A percentile compares a stretch with the other conserved stretches of the same genome.
Conservation (phyloP, 2,113 vertebrate species). For the Tachycineta bicolor region DNA sequence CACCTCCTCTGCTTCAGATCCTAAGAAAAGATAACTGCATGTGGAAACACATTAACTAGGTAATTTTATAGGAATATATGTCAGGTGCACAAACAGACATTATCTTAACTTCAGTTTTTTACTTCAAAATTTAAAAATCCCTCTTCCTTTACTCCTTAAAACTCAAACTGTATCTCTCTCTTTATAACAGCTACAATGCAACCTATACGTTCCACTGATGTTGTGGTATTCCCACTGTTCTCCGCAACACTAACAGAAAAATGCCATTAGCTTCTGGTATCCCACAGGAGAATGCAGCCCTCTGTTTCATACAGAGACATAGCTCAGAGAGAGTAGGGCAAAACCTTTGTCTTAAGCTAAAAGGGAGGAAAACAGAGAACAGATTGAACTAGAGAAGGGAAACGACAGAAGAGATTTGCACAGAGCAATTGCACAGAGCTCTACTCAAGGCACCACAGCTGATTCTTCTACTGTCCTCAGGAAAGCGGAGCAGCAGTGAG, state of each 20-base stretch:
- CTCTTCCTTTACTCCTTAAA: not conserved
- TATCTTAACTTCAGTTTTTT: not conserved
- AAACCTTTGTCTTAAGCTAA: not conserved
- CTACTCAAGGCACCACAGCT: not conserved
- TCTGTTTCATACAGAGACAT: not conserved
- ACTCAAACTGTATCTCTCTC: not conserved
- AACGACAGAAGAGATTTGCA: not conserved
- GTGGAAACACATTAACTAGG: not conserved
- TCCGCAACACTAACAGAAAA: not conserved
- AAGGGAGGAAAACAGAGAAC: not conserved
- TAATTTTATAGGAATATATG: not conserved
- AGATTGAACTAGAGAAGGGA: not conserved
- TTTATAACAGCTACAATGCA: not conserved
- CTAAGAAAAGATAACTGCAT: not conserved
- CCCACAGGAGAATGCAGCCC: not conserved
- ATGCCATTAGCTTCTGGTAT: not conserved
- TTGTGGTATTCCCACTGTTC: not conserved
- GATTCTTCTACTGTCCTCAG: not conserved
- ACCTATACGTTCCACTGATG: not conserved
- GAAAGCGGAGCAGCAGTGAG: not conserved
- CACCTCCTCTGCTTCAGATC: fast-evolving
- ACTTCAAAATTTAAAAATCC: not conserved
- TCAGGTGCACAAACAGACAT: not conserved
- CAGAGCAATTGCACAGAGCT: not conserved
- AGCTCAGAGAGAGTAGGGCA: not conserved